A percentile compares a stretch with the other conserved stretches of the same genome.
phyloP scores from a whole-genome alignment of 2,797 vertebrate genomes.

The Austrolebias charrua region DNA sequence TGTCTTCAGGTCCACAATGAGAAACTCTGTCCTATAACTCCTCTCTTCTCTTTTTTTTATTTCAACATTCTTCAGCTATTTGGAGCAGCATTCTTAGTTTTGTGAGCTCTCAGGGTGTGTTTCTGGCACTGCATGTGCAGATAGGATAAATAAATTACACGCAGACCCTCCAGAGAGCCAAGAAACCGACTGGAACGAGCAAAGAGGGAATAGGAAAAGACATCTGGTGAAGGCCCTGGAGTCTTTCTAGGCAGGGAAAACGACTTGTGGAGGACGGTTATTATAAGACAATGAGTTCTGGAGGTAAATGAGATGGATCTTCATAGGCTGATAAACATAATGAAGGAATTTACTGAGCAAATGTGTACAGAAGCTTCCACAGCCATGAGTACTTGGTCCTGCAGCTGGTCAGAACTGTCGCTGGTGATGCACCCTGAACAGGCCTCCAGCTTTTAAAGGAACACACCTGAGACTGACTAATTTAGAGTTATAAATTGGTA shows the following conservation, averaged over 20 bases:
- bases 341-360: slow-evolving; percentile 11
- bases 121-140: slow-evolving; percentile 59
- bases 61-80: slow-evolving; percentile 28
- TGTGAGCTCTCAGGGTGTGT: slow-evolving; percentile 53
- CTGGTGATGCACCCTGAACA: background rate
- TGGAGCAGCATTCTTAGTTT: slow-evolving; percentile 44
- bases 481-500: slow-evolving; percentile 3
- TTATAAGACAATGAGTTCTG: slow-evolving; percentile 27
- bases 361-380: slow-evolving; percentile 6
- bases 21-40: slow-evolving; percentile 44
- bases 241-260: slow-evolving; percentile 37
- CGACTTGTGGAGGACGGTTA: slow-evolving; percentile 34
- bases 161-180: slow-evolving; percentile 51
- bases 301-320: slow-evolving; percentile 8
- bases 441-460: background rate
- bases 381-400: background rate
- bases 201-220: slow-evolving; percentile 60
- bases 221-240: slow-evolving; percentile 61
- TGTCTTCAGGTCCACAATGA: slow-evolving; percentile 38
- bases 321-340: background rate
- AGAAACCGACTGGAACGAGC: slow-evolving; percentile 47
- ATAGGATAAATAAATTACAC: slow-evolving; percentile 74
- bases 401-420: background rate
- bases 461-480: background rate
- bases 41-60: slow-evolving; percentile 31